Percentiles rank a stretch among this genome's conserved stretches.
phyloP scores from a whole-genome alignment of 2,888 invertebrate genomes.

The Steromphala cineraria region DNA sequence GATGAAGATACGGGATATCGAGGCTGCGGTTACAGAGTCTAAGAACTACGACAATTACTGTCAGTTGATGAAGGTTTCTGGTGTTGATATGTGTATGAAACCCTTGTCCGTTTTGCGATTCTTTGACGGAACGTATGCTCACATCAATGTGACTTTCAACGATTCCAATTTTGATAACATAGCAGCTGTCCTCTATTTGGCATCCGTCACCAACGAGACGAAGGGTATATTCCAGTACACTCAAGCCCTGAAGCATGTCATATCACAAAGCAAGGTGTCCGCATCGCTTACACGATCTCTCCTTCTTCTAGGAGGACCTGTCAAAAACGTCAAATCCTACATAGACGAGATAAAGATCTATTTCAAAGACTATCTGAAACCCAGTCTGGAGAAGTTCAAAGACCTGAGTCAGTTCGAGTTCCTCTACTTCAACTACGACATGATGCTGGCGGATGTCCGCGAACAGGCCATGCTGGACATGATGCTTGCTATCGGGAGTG shows the following conservation, averaged over 20 bases:
- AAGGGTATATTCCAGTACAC: constrained; percentile 46
- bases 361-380: constrained; percentile 35
- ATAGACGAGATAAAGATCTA: constrained; percentile 40
- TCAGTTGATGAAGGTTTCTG: constrained; percentile 32
- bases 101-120: constrained; percentile 52
- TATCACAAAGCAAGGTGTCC: constrained; percentile 30
- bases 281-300: constrained; percentile 43
- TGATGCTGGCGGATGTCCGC: constrained; percentile 49
- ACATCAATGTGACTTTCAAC: constrained; percentile 47
- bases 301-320: constrained; percentile 44
- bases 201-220: constrained; percentile 42
- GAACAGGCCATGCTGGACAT: constrained; percentile 49
- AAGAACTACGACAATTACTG: constrained; percentile 41
- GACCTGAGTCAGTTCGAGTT: constrained; percentile 35
- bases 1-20: constrained; percentile 48
- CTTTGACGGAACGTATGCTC: constrained; percentile 57
- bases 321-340: constrained; percentile 30
- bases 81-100: constrained; percentile 35
- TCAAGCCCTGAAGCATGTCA: constrained; percentile 39
- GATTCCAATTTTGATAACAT: constrained; percentile 56
- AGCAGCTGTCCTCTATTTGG: constrained; percentile 43
- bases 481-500: constrained; percentile 49
- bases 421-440: constrained; percentile 47
- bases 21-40: constrained; percentile 40
- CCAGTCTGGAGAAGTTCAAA: constrained; percentile 30